Evolutionary conservation across 2,113 vertebrate species (phyloP).

Genomic region (Rhineura floridana): DNA sequence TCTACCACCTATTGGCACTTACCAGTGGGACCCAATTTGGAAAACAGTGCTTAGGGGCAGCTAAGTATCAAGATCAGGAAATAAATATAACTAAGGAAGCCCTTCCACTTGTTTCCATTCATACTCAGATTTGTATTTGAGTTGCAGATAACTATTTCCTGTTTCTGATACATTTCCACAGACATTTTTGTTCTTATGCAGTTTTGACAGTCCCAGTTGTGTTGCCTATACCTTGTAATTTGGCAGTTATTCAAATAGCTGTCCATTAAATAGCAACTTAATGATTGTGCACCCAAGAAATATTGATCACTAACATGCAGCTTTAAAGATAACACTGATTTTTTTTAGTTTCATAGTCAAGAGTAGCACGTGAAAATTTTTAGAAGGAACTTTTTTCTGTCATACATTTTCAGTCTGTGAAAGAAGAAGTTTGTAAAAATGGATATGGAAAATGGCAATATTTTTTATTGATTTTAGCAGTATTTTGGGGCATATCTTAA

Average conservation of each 20-base stretch:
- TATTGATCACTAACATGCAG: slow-evolving; percentile 8
- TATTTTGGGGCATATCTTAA: slow-evolving; percentile 24
- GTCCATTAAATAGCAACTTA: slow-evolving; percentile 49
- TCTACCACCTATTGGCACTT: slow-evolving; percentile 19
- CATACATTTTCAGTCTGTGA: slow-evolving; percentile 18
- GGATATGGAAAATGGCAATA: not conserved
- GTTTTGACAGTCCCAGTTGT: slow-evolving; percentile 48
- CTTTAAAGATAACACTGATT: slow-evolving; percentile 33
- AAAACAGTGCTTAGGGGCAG: slow-evolving; percentile 29
- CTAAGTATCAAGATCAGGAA: slow-evolving; percentile 31
- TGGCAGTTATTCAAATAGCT: slow-evolving; percentile 33
- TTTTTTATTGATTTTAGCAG: slow-evolving; percentile 43
- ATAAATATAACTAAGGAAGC: slow-evolving; percentile 31
- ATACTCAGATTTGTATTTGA: slow-evolving; percentile 25
- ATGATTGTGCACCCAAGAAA: slow-evolving; percentile 24
- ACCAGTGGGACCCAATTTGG: slow-evolving; percentile 43
- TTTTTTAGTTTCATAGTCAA: slow-evolving; percentile 30
- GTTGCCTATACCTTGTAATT: slow-evolving; percentile 36
- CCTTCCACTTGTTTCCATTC: slow-evolving; percentile 39
- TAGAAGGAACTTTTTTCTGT: slow-evolving; percentile 40
- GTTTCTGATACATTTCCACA: slow-evolving; percentile 30
- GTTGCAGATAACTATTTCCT: slow-evolving; percentile 43
- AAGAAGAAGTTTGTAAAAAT: slow-evolving; percentile 47
- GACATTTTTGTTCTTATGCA: slow-evolving; percentile 12
- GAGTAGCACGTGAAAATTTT: slow-evolving; percentile 1